These are phyloP conservation scores for Cyclophora punctaria DNA, from an alignment of 2,888 invertebrate genomes.

Conservation along the genomic window DNA sequence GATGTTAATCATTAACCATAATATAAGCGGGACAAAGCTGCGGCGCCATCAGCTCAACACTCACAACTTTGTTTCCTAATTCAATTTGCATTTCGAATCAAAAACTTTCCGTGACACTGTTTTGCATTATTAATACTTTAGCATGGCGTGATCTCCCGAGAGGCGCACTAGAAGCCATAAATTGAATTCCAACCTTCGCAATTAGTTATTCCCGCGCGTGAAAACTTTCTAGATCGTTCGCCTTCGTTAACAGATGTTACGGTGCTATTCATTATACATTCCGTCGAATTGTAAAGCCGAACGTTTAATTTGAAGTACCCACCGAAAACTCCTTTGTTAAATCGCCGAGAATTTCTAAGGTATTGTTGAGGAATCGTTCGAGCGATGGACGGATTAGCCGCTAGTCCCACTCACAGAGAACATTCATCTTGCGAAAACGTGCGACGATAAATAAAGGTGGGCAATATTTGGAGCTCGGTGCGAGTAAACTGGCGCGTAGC, in stretches of 20 bases:
- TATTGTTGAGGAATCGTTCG: constrained; percentile 52
- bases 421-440: constrained; percentile 49
- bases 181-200: constrained; percentile 75
- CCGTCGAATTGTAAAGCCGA: constrained; percentile 73
- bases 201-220: constrained; percentile 76
- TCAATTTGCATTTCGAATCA: constrained; percentile 73
- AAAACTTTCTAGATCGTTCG: constrained; percentile 75
- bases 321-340: constrained; percentile 67
- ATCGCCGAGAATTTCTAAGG: constrained; percentile 36
- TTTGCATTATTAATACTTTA: constrained; percentile 75
- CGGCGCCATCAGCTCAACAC: constrained; percentile 50
- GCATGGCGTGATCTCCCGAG: constrained; percentile 68
- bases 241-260: constrained; percentile 76
- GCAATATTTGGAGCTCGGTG: constrained; percentile 36
- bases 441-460: constrained; percentile 54
- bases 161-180: constrained; percentile 73
- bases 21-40: constrained; percentile 52
- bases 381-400: constrained; percentile 50
- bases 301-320: constrained; percentile 74
- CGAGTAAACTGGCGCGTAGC: constrained; percentile 22
- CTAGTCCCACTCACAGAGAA: constrained; percentile 45
- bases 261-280: constrained; percentile 76
- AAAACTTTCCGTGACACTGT: constrained; percentile 75
- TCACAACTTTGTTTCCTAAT: constrained; percentile 70
- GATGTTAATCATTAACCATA: constrained; percentile 49